A percentile compares a stretch with the other conserved stretches of the same genome.
These are phyloP conservation scores for Tiliacea citrago DNA, from an alignment of 2,888 invertebrate species.

Conservation along the genomic window DNA sequence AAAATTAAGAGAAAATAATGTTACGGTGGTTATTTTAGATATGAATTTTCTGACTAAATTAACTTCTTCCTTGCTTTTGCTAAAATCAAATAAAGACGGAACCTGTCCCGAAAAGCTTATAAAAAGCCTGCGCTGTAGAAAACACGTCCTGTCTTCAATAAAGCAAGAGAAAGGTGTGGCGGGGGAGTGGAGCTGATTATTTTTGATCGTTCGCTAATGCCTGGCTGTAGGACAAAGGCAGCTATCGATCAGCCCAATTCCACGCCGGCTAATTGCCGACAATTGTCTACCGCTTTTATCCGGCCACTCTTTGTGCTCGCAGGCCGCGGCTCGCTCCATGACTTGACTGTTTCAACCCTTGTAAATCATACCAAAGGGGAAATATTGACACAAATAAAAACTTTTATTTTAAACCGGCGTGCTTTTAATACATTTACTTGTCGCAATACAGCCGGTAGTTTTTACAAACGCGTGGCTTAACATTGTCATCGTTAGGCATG, in stretches of 20 bases:
- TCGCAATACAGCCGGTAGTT: constrained; percentile 35
- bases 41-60: constrained; percentile 47
- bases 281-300: constrained; percentile 82
- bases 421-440: constrained; percentile 54
- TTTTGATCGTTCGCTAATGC: constrained; percentile 79
- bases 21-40: constrained; percentile 10
- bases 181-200: constrained; percentile 62
- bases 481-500: constrained; percentile 35
- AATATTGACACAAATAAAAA: constrained; percentile 69
- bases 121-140: constrained; percentile 28
- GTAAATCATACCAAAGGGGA: constrained; percentile 71
- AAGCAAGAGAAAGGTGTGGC: constrained; percentile 59
- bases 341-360: constrained; percentile 76
- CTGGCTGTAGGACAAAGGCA: constrained; percentile 74
- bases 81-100: constrained; percentile 28
- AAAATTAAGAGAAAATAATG: constrained; percentile 41
- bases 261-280: constrained; percentile 82
- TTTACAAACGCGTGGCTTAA: constrained; percentile 41
- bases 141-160: constrained; percentile 55
- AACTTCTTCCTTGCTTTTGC: constrained; percentile 27
- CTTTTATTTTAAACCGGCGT: constrained; percentile 64
- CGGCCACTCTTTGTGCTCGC: constrained; percentile 78
- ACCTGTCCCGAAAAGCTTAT: constrained; percentile 4
- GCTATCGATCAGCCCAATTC: constrained; percentile 81
- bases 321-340: constrained; percentile 69